Base-by-base conservation (phyloP, 2,113 vertebrate genomes). In the Zosterops hypoxanthus region DNA sequence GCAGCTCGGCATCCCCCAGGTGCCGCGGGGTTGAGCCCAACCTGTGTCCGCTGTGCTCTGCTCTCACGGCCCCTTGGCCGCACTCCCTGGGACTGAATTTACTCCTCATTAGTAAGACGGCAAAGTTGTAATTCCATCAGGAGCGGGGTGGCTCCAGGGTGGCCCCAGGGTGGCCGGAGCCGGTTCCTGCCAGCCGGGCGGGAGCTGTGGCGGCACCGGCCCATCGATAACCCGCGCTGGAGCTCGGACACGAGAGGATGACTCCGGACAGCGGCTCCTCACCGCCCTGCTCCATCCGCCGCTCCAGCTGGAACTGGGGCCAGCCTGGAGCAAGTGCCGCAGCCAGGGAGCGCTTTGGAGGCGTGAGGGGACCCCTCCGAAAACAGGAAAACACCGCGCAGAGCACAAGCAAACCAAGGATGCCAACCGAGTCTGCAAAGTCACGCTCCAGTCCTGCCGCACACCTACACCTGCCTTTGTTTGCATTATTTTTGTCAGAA, bases 31-130 rank as follows among this genome's bases (percentile, higher is more conserved):
- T 52, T 12, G 55, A 81, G 76, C 65, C 14, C 75, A 5, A 0
- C 4, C 3, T 1, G 1, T 15, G 5, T 3, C 13, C 4, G 22
- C 66, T 14, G 17, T 22, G 46, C 49, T 6, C 39, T 1, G 5
- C 61, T 7, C 15, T 12, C 49, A 20, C 20, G 0, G 34, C 49
- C 3, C 42, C 17, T 28, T 7, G 14, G 76, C 84, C 9, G 0
- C 1, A 1, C 33, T 60, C 56, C 68, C 55, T 0, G n/a, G 68
- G 29, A 42, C 3, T 24, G 61, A 5, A 3, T 33, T 64, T 34
- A 6, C 60, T 31, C 39, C 76, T 9, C 52, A 52, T 59, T 7
- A 29, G 87, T n/a, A 4, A 34, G 10, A 33, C 39, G 34, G 86
- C 20, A 31, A 26, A n/a, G 29, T 1, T 59, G 88, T 3, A 19